Conservation (phyloP, 2,888 invertebrate species). For the Phyto melanocephala region DNA sequence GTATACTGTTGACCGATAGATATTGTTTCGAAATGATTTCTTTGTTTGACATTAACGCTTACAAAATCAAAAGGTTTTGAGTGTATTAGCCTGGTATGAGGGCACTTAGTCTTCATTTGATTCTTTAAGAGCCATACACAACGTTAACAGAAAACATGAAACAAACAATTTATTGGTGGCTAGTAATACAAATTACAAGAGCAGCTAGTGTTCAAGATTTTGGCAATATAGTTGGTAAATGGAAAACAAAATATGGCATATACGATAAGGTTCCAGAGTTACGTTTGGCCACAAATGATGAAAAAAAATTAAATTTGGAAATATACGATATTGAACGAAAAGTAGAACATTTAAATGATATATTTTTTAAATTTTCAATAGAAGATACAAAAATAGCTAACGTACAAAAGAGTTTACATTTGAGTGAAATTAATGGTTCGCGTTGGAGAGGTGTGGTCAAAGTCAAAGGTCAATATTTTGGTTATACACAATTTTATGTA, state of each 20-base stretch:
- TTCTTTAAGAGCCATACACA: neutral
- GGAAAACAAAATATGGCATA: constrained; percentile 66
- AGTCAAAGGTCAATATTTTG: constrained; percentile 64
- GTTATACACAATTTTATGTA: constrained; percentile 66
- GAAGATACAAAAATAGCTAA: constrained; percentile 48
- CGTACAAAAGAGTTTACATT: constrained; percentile 44
- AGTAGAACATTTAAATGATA: constrained; percentile 23
- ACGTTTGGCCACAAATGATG: constrained; percentile 23
- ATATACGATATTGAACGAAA: constrained; percentile 65
- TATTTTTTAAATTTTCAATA: constrained; percentile 60
- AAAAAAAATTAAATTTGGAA: constrained; percentile 34
- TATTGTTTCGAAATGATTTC: neutral
- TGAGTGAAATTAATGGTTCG: neutral
- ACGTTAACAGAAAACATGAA: neutral
- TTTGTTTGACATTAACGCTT: constrained; percentile 9
- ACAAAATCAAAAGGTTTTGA: neutral
- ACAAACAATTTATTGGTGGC: neutral
- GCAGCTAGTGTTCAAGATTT: constrained; percentile 43
- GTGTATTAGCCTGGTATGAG: neutral
- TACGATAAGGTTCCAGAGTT: constrained; percentile 8
- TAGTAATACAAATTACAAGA: neutral
- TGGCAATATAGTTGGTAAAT: constrained; percentile 66
- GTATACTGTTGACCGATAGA: too few species aligned
- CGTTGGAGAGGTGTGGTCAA: constrained; percentile 66
- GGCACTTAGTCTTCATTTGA: constrained; percentile 16